Conservation (phyloP, 2,797 vertebrate genomes). For the Alauda arvensis region DNA sequence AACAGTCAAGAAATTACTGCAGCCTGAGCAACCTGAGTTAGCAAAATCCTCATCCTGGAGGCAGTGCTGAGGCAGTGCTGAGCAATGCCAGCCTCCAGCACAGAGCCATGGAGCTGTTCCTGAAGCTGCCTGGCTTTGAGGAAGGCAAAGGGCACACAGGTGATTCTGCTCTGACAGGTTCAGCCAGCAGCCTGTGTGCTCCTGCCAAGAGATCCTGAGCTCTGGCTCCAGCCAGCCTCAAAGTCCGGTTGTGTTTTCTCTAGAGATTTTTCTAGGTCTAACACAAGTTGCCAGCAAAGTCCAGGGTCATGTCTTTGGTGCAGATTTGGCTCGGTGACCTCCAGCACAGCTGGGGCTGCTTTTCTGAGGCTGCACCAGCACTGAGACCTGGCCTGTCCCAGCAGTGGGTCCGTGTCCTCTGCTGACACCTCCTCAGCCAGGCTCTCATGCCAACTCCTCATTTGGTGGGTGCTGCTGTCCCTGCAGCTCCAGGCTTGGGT, state of each 20-base stretch:
- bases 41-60: not conserved
- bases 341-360: not conserved
- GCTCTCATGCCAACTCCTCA: not conserved
- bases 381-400: not conserved
- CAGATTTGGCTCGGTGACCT: not conserved
- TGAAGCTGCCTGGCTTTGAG: not conserved
- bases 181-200: not conserved
- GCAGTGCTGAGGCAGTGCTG: accelerated
- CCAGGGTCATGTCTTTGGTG: not conserved
- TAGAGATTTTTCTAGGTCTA: not conserved
- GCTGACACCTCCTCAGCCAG: not conserved
- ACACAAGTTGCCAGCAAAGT: not conserved
- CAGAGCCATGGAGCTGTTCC: not conserved
- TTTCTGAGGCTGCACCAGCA: not conserved
- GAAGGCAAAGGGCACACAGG: not conserved
- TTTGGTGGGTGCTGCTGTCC: too few species aligned
- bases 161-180: not conserved
- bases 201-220: not conserved
- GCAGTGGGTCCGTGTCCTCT: not conserved
- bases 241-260: not conserved
- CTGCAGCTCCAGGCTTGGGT: not conserved
- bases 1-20: not conserved
- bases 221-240: not conserved
- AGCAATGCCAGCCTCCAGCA: not conserved
- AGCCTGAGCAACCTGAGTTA: not conserved